Evolutionary conservation across 1,140 invertebrate genomes (phyloP), one percentile per base, ranked within the genome.

Genomic region (Papilio machaon): DNA sequence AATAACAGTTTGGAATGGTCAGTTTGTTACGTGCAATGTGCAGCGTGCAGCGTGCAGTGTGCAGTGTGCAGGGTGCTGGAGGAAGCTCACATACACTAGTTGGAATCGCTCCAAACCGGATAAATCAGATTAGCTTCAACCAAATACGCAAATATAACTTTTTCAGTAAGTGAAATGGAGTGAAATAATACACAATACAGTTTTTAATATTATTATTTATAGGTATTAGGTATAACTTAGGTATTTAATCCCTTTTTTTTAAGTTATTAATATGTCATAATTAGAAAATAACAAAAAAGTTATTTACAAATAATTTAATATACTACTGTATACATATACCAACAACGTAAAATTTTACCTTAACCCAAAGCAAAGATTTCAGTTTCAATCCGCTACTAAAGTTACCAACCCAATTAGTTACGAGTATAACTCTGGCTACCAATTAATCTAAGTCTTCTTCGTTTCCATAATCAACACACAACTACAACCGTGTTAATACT

Each of bases 81-180:
- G n/a, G 64, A 70, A 70, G 10, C 64, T 70, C 19, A 64, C 19
- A 60, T 15, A 35, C 13, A 38, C 64, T 10, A 70, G 64, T 35
- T 79, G 54, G 77, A 35, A 35, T n/a, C 1, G 17, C 38, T 64
- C 77, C 77, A 79, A 79, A 13, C 30, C 77, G 77, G 54, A 79
- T 79, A 79, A 79, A 79, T 79, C 58, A 79, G 38, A 79, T 79
- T 79, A 79, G 58, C 58, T 79, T 38, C 15, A 23, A 47, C 35
- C 76, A 78, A 79, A 79, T 79, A 47, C 43, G 58, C 77, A 64
- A 38, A 64, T 78, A 64, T 64, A 78, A 67, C 77, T 79, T 79
- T 79, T 64, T 64, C 35, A 79, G 17, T 79, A 67, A 64, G 58
- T 78, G 54, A 64, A 79, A 79, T 64, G 10, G 58, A 77, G 11